Evolutionary conservation across 2,888 invertebrate species (phyloP).

Genomic region (Epiblema foenella): DNA sequence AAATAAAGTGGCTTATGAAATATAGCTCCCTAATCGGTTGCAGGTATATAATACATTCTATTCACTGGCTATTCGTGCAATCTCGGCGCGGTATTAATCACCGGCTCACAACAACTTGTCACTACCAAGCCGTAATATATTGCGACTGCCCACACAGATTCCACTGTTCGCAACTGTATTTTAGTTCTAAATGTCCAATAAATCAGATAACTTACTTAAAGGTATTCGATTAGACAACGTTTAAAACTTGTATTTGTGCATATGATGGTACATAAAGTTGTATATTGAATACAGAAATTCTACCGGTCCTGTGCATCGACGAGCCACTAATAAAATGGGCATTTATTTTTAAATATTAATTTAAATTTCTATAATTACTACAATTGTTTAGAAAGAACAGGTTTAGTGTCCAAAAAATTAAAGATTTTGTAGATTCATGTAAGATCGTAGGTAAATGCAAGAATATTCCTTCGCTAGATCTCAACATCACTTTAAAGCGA

Average conservation of each 20-base stretch:
- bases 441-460: too few relatives aligned
- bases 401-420: too few relatives aligned
- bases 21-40: conserved; percentile 4
- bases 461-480: too few relatives aligned
- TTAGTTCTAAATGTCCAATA: conserved; percentile 25
- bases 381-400: too few relatives aligned
- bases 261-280: background rate
- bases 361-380: too few relatives aligned
- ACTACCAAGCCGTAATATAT: conserved; percentile 43
- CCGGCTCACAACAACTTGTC: conserved; percentile 43
- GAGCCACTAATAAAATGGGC: too few relatives aligned
- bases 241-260: background rate
- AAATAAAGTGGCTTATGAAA: background rate
- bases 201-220: background rate
- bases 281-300: background rate
- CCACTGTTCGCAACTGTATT: conserved; percentile 31
- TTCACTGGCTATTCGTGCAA: conserved; percentile 18
- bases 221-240: conserved; percentile 9
- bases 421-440: too few relatives aligned
- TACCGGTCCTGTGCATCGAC: too few relatives aligned
- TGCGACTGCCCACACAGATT: conserved; percentile 38
- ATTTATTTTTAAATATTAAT: too few relatives aligned
- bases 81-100: conserved; percentile 35
- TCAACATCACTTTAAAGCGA: too few relatives aligned
- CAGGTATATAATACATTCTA: conserved; percentile 13